phyloP scores from a whole-genome alignment of 2,888 invertebrate species.

The Muscina levida region DNA sequence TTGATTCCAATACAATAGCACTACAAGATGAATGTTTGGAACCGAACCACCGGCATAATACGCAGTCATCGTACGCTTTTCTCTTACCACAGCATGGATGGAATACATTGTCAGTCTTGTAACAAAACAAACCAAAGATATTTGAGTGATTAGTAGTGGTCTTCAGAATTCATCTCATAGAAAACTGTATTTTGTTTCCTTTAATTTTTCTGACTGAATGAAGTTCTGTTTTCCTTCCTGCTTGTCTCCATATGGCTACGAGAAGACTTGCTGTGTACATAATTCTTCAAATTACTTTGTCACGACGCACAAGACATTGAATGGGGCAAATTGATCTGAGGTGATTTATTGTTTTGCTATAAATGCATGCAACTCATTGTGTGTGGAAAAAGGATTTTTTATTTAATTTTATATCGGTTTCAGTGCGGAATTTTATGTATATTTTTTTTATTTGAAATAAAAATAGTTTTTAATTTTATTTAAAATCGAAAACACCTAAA shows the following conservation, averaged over 20 bases:
- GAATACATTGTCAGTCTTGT: slow-evolving; percentile 48
- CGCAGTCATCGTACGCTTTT: background rate
- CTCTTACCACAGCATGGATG: slow-evolving; percentile 6
- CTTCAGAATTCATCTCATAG: background rate
- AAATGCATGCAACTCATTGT: too few relatives aligned
- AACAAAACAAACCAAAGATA: slow-evolving; percentile 62
- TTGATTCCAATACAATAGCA: background rate
- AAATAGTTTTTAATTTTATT: too few relatives aligned
- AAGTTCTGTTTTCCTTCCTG: slow-evolving; percentile 25
- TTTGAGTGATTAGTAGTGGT: slow-evolving; percentile 46
- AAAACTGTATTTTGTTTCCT: background rate
- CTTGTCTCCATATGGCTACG: slow-evolving; percentile 5
- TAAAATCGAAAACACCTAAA: too few relatives aligned
- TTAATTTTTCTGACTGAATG: slow-evolving; percentile 12
- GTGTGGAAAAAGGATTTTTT: too few relatives aligned
- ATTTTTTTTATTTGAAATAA: too few relatives aligned
- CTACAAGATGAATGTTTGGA: background rate
- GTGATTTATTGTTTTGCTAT: too few relatives aligned
- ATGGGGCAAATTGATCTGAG: too few relatives aligned
- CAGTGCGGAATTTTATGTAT: too few relatives aligned
- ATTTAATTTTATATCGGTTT: too few relatives aligned
- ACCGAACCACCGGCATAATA: background rate
- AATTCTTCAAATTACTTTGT: background rate
- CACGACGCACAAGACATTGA: too few relatives aligned
- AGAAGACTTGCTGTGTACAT: background rate